These are phyloP conservation scores for Dryocosmus kuriphilus DNA, from an alignment of 2,888 invertebrate species.

Conservation along the genomic window DNA sequence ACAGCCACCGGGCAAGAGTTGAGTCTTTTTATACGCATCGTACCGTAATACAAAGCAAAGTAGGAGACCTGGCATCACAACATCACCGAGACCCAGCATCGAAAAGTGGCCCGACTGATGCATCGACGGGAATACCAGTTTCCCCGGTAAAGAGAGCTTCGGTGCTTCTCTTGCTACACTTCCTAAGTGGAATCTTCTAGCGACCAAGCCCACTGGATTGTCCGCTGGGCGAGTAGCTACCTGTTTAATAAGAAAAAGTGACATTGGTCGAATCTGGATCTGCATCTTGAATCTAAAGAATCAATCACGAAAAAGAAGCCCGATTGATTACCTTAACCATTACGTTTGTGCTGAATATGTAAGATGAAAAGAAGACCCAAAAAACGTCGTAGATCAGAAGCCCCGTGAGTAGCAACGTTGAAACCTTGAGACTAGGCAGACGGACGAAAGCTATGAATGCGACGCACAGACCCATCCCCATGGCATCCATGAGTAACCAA, in stretches of 20 bases:
- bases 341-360: conserved; percentile 98
- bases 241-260: conserved; percentile 68
- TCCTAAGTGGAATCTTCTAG: conserved; percentile 93
- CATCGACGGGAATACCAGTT: conserved; percentile 97
- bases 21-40: conserved; percentile 97
- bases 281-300: neutral
- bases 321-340: conserved; percentile 92
- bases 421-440: conserved; percentile 96
- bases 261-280: conserved; percentile 22
- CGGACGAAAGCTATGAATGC: conserved; percentile 98
- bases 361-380: conserved; percentile 99
- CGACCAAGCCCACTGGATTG: conserved; percentile 95
- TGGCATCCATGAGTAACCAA: conserved; percentile 99
- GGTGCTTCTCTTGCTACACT: conserved; percentile 95
- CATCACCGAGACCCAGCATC: conserved; percentile 93
- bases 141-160: conserved; percentile 96
- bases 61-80: conserved; percentile 97
- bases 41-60: conserved; percentile 97
- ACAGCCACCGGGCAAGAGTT: conserved; percentile 81
- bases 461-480: conserved; percentile 99
- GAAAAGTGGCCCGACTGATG: conserved; percentile 98
- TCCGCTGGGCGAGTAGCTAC: conserved; percentile 92
- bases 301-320: neutral
- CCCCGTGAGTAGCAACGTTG: conserved; percentile 95
- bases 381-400: conserved; percentile 97